Evolutionary conservation across 2,797 vertebrate species (phyloP).

Genomic region (Hydrolagus colliei): DNA sequence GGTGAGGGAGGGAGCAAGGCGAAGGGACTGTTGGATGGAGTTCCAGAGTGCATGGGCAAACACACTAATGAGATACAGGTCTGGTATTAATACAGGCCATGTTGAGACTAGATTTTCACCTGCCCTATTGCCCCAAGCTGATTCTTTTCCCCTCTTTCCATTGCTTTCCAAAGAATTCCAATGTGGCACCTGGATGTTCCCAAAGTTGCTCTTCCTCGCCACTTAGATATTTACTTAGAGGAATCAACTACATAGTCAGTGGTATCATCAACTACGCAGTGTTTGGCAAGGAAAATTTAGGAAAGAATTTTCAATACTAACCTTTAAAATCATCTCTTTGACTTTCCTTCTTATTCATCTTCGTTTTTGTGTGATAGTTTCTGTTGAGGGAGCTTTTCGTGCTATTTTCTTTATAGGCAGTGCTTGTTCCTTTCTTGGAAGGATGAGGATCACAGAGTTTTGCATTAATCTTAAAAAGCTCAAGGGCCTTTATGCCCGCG

Average conservation of each 20-base stretch:
- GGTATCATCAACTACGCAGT: not conserved
- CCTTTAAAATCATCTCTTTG: slow-evolving; percentile 81
- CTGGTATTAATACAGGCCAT: too few relatives aligned
- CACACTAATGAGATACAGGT: too few relatives aligned
- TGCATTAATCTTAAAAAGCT: slow-evolving; percentile 95
- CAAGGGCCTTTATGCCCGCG: slow-evolving; percentile 92
- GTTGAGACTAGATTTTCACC: too few relatives aligned
- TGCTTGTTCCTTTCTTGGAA: slow-evolving; percentile 92
- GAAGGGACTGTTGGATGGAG: too few relatives aligned
- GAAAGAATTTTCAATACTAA: slow-evolving; percentile 44
- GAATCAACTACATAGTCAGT: not conserved
- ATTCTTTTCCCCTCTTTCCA: not conserved
- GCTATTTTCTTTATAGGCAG: slow-evolving; percentile 81
- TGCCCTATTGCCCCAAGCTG: too few relatives aligned
- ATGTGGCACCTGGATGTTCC: not conserved
- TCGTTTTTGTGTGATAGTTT: slow-evolving; percentile 68
- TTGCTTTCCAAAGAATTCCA: not conserved
- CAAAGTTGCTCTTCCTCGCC: not conserved
- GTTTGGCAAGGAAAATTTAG: not conserved
- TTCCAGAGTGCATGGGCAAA: too few relatives aligned
- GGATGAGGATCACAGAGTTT: slow-evolving; percentile 94
- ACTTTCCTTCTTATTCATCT: slow-evolving; percentile 75
- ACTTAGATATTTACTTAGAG: not conserved
- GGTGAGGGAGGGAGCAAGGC: too few relatives aligned
- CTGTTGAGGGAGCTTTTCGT: slow-evolving; percentile 65